Conservation (phyloP, 1,140 invertebrate species). For the Antheraea mylitta region DNA sequence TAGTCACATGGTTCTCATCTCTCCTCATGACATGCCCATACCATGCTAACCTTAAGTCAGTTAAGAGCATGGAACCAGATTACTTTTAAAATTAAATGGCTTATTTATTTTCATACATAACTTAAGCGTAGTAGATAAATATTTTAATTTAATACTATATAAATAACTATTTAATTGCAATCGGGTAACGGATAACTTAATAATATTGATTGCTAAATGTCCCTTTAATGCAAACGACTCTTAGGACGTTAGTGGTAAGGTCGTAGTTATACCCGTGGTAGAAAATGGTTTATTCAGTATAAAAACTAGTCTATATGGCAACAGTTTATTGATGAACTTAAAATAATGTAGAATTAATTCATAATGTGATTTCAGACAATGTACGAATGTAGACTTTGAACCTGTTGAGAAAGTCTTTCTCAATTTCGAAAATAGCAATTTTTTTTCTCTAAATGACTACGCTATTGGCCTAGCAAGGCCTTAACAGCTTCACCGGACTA, state of each 20-base stretch:
- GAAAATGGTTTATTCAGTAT: constrained; percentile 34
- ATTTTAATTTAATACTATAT: no score
- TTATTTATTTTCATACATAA: no score
- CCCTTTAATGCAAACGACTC: constrained; percentile 11
- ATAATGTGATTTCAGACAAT: constrained; percentile 10
- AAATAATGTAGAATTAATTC: neutral
- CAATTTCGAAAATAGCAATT: constrained; percentile 49
- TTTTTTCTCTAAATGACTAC: no score
- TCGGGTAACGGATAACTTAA: neutral
- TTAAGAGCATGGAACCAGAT: no score
- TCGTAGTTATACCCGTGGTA: constrained; percentile 31
- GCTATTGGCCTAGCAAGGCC: no score
- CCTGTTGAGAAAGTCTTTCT: constrained; percentile 31
- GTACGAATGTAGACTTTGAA: constrained; percentile 16
- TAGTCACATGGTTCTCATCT: no score
- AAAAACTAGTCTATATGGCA: constrained; percentile 30
- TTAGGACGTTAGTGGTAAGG: constrained; percentile 30
- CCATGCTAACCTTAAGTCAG: no score
- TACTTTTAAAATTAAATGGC: no score
- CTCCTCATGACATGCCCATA: no score
- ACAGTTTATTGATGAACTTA: no score
- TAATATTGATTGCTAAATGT: constrained; percentile 16
- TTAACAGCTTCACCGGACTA: no score
- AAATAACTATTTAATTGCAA: constrained; percentile 4
- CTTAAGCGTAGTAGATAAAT: no score